Base-by-base conservation (phyloP, 2,797 vertebrate genomes). In the Triplophysa yarkandensis region DNA sequence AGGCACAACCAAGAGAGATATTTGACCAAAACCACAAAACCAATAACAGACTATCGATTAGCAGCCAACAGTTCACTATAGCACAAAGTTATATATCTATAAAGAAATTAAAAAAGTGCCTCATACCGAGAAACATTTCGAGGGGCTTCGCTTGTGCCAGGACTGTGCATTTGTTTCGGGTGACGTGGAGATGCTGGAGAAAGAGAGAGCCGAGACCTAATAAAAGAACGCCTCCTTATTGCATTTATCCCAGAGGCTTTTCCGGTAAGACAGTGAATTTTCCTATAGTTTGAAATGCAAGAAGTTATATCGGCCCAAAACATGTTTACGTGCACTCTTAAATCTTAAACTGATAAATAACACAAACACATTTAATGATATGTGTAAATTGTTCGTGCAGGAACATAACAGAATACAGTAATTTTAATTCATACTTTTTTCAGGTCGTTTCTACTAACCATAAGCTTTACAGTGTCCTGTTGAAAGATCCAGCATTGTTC, bases 31-130 rank as follows among this genome's bases (percentile, higher is more conserved):
- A 70, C 63, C 46, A 84, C 86, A 90, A 89, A 91, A 85, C 87
- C 90, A 93, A 92, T 92, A 92, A 91, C 87, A 85, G 79, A 82
- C 88, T 86, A 93, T 93, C 87, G 91, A 93, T 92, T 91, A 91
- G 85, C 79, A 85, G 74, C 82, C 83, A 83, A 86, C 85, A 77
- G 82, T 67, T 85, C 81, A 88, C 88, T 90, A 91, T 91, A 90
- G 87, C 85, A 90, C 85, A 85, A 86, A 87, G 77, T 50, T 84
- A 82, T 85, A 87, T 90, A 86, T 87, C 88, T 86, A 87, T 85
- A 85, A 85, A 88, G 84, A 92, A 89, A 90, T 91, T 89, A 89
- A 90, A 90, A 87, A 89, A 68, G 80, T 81, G 80, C 55, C 52
- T 74, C 36, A 80, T 85, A 85, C 82, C 81, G 80, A 83, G 76